These are phyloP conservation scores for Sebastes itinus DNA, from an alignment of 2,797 vertebrate genomes.

Conservation along the genomic window DNA sequence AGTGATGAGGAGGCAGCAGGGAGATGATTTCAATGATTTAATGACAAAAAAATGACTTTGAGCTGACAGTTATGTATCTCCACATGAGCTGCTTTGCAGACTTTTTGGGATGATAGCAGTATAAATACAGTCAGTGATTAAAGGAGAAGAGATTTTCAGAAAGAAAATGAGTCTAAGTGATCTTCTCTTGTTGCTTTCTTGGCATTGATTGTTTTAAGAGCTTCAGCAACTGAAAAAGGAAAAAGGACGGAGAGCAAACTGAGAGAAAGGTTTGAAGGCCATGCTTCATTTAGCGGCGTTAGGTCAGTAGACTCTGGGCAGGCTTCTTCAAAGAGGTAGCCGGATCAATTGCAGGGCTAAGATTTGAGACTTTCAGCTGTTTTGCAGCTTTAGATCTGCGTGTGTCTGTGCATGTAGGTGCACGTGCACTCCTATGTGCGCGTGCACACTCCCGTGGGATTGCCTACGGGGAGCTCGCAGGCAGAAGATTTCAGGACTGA, in stretches of 20 bases:
- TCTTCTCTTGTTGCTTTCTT: background rate
- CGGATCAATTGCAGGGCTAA: background rate
- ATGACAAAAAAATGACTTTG: background rate
- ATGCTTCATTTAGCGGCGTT: background rate
- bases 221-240: background rate
- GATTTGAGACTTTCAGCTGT: slow-evolving; percentile 22
- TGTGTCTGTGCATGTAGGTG: background rate
- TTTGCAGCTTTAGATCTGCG: slow-evolving; percentile 11
- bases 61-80: background rate
- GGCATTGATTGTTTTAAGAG: background rate
- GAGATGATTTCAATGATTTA: background rate
- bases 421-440: background rate
- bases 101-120: background rate
- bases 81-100: background rate
- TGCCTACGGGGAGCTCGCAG: slow-evolving; percentile 55
- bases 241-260: background rate
- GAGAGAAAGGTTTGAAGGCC: background rate
- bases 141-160: too few relatives aligned
- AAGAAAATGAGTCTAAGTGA: background rate
- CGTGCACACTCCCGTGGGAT: slow-evolving; percentile 6
- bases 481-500: slow-evolving; percentile 54
- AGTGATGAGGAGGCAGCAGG: background rate
- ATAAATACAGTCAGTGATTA: background rate
- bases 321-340: background rate
- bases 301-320: too few relatives aligned